Evolutionary conservation across 2,797 vertebrate genomes (phyloP), one percentile per base, ranked within the genome.

Genomic region (Molothrus aeneus): DNA sequence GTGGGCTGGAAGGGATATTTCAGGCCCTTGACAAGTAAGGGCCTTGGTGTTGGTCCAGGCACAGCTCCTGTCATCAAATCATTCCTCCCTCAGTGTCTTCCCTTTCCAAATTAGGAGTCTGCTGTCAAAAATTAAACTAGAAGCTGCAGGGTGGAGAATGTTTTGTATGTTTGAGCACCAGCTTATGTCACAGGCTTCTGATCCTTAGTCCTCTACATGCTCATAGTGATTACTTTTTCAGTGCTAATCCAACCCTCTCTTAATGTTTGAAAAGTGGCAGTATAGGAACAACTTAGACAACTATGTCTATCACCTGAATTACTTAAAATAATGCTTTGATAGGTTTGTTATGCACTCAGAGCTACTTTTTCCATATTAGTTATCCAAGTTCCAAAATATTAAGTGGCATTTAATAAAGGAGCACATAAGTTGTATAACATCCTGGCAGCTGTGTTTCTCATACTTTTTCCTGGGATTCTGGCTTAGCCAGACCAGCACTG

Each of bases 41-140:
- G 24, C 57, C 57, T 87, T 94, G 47, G 43, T 22, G 84, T 69
- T 91, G 45, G 32, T 82, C 74, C 53, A 83, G 64, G 31, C 22
- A 1, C 60, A 65, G 38, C 50, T 88, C 34, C 29, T 85, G 72
- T 65, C 42, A 56, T 87, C 53, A 71, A 40, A 64, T 80, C 36
- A 22, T 74, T 90, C 57, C 29, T 85, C 25, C 20, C 15, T 70
- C 60, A 26, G 17, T n/a, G 20, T 89, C 61, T 93, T 90, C 57
- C 34, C 42, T 81, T 92, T 87, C 75, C 91, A 78, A 87, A 77
- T 93, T 87, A 69, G 86, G 79, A 91, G 15, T n/a, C 45, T 50
- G 4, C 47, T 80, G 50, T 90, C 71, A 92, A 6, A 3, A 2
- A 18, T 87, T 71, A 85, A 38, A 61, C 34, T 82, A 43, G 84